Base-by-base conservation (phyloP, 2,113 vertebrate species). In the Protobothrops mucrosquamatus region DNA sequence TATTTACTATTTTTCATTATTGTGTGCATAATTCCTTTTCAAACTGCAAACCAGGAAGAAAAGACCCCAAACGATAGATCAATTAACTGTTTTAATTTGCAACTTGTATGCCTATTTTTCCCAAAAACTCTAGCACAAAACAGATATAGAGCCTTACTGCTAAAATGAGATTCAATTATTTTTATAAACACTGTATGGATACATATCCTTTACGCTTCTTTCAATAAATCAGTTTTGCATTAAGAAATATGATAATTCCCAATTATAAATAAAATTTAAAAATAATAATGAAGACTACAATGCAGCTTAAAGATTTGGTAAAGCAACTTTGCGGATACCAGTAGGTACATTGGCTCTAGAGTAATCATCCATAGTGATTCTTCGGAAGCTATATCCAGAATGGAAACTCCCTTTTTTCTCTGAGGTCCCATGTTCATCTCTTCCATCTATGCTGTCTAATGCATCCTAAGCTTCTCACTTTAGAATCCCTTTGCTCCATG, bases 41-140 rank as follows among this genome's bases (percentile, higher is more conserved):
- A 95, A 26, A 85, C 85, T 54, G 29, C 39, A 91, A 94, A 55
- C 57, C 20, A 81, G 48, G 64, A 29, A 2, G 0, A 0, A 4
- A 0, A 39, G 26, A 88, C 34, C 34, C 29, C 1, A 52, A 85
- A 81, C 15, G 92, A 52, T 1, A 52, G 0, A 0, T 57, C n/a
- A 92, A 88, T 64, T 55, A 85, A 22, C 15, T 56, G 29, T 8
- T 91, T 92, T 89, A 2, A n/a, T 2, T 29, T 87, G 81, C 14
- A 87, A 54, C 87, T 90, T 81, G 18, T 43, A 43, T 43, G 6
- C 6, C 2, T 46, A 0, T 61, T 87, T 74, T 86, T 43, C 29
- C 10, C 10, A 86, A 46, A 59, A 59, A 85, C 85, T 14, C n/a
- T 43, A 51, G 9, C 26, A 85, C 20, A 81, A 6, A 48, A 23